A percentile compares a stretch with the other conserved stretches of the same genome.
phyloP scores from a whole-genome alignment of 2,888 invertebrate genomes.

The Ischnura elegans region DNA sequence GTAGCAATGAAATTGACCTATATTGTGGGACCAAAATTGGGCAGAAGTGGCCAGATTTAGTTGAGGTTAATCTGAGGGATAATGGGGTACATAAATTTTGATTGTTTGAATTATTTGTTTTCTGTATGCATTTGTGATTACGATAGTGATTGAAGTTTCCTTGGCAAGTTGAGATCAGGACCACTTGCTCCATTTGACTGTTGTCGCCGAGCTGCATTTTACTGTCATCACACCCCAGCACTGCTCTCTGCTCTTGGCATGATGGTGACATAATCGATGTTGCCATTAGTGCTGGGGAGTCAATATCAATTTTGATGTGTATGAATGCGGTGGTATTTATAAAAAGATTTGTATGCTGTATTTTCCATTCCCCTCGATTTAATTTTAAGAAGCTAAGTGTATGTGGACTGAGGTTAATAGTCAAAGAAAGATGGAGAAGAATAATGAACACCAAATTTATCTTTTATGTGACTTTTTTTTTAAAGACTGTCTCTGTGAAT shows the following conservation, averaged over 20 bases:
- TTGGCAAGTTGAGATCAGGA: slow-evolving; percentile 57
- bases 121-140: slow-evolving; percentile 48
- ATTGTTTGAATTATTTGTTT: slow-evolving; percentile 16
- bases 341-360: slow-evolving; percentile 41
- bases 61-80: slow-evolving; percentile 16
- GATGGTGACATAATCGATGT: neutral
- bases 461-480: slow-evolving; percentile 57
- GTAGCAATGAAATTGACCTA: slow-evolving; percentile 3
- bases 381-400: neutral
- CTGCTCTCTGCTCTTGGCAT: neutral
- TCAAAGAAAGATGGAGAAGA: slow-evolving; percentile 36
- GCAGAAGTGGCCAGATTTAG: slow-evolving; percentile 51
- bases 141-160: slow-evolving; percentile 25
- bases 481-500: slow-evolving; percentile 32
- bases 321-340: slow-evolving; percentile 54
- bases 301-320: slow-evolving; percentile 18
- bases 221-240: slow-evolving; percentile 20
- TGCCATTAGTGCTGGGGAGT: neutral
- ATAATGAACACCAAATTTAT: slow-evolving; percentile 20
- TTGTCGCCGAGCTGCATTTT: slow-evolving; percentile 67
- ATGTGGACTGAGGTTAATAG: neutral
- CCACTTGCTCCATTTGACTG: slow-evolving; percentile 58
- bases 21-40: slow-evolving; percentile 61
- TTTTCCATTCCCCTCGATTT: slow-evolving; percentile 55
- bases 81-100: neutral